Percentiles rank a stretch among this genome's conserved stretches.
phyloP scores from a whole-genome alignment of 2,888 invertebrate species.

The Apomyelois bistriatella region DNA sequence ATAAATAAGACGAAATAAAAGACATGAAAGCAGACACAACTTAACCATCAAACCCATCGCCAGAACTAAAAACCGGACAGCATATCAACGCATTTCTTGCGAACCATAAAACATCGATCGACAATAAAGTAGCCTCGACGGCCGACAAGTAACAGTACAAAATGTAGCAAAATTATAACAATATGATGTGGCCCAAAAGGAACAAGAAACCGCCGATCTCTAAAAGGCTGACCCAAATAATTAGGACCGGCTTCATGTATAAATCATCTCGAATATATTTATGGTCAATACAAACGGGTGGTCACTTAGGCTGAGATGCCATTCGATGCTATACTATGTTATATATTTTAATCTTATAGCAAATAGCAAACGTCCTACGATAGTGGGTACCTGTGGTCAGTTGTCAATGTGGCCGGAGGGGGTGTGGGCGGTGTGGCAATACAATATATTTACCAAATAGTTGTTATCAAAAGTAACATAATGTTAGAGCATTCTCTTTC shows the following conservation, averaged over 20 bases:
- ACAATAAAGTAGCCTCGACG: neutral
- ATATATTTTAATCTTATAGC: neutral
- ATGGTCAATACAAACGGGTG: conserved; percentile 61
- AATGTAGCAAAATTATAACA: conserved; percentile 30
- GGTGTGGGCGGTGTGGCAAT: no score
- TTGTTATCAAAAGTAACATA: no score
- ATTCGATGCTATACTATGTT: conserved; percentile 16
- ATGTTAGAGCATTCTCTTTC: no score
- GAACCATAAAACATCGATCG: conserved; percentile 2
- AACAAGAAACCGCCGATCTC: conserved; percentile 51
- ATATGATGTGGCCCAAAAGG: conserved; percentile 25
- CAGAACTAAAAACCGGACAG: neutral
- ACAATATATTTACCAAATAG: no score
- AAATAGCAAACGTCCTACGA: no score
- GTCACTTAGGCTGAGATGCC: conserved; percentile 30
- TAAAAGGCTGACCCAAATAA: conserved; percentile 65
- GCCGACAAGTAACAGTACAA: conserved; percentile 7
- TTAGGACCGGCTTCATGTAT: conserved; percentile 59
- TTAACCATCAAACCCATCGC: neutral
- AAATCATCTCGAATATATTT: conserved; percentile 71
- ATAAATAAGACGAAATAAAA: no score
- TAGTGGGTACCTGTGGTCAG: no score
- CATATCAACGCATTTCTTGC: neutral
- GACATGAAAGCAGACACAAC: neutral
- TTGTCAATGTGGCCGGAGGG: no score